Conservation (phyloP, 1,140 invertebrate genomes). For the Lycorma delicatula region DNA sequence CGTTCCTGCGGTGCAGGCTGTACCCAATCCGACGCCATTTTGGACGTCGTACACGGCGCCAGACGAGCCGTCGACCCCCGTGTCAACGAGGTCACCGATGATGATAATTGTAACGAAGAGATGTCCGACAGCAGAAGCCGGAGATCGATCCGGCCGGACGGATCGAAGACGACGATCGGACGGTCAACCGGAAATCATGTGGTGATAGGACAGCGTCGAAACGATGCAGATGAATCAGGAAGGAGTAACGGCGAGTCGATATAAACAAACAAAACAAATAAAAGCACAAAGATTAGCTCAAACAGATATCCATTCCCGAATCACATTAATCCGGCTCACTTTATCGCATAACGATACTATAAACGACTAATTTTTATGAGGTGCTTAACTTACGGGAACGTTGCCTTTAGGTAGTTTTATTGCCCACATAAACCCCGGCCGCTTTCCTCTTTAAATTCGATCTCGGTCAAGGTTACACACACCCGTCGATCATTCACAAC, state of each 20-base stretch:
- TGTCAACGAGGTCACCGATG: slow-evolving; percentile 64
- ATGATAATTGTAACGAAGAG: slow-evolving; percentile 50
- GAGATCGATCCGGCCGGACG: slow-evolving; percentile 10
- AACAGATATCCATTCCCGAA: too few relatives aligned
- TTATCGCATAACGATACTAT: slow-evolving; percentile 11
- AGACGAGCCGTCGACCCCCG: slow-evolving; percentile 56
- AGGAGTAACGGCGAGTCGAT: slow-evolving; percentile 7
- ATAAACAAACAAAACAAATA: slow-evolving; percentile 7
- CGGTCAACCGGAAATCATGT: slow-evolving; percentile 4
- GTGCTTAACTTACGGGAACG: background rate
- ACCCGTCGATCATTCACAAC: background rate
- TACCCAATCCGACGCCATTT: slow-evolving; percentile 52
- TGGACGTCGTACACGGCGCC: slow-evolving; percentile 65
- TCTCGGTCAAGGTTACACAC: background rate
- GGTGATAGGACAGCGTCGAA: background rate
- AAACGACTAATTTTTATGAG: slow-evolving; percentile 4
- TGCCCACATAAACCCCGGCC: background rate
- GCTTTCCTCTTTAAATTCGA: background rate
- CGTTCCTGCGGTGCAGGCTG: slow-evolving; percentile 58
- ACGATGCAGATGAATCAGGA: too few relatives aligned
- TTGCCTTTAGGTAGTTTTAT: background rate
- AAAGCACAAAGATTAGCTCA: background rate
- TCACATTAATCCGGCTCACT: too few relatives aligned
- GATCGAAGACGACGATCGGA: slow-evolving; percentile 15
- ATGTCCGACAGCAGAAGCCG: slow-evolving; percentile 29